A percentile compares a stretch with the other conserved stretches of the same genome.
phyloP scores from a whole-genome alignment of 2,888 invertebrate genomes.

The Masnerella sp. region DNA sequence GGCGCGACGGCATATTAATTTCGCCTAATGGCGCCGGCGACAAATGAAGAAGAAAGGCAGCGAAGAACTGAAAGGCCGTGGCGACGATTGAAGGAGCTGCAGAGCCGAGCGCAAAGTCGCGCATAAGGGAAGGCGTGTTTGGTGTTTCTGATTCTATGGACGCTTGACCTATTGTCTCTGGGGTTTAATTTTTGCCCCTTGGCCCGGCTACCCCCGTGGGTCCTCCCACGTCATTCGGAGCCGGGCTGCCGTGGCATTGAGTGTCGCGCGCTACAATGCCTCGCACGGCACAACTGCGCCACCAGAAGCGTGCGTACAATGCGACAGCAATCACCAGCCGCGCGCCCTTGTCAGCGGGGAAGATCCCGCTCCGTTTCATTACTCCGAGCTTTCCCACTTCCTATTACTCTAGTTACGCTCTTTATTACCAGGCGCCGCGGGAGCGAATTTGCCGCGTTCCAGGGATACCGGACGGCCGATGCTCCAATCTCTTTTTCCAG shows the following conservation, averaged over 20 bases:
- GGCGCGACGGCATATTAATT: too few species aligned
- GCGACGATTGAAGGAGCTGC: conserved; percentile 31
- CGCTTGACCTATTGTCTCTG: conserved; percentile 77
- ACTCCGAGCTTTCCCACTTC: conserved; percentile 39
- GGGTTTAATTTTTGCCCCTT: conserved; percentile 74
- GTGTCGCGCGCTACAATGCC: conserved; percentile 68
- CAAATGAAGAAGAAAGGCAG: conserved; percentile 36
- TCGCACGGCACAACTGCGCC: conserved; percentile 64
- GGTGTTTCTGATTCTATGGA: conserved; percentile 73
- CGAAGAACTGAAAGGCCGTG: conserved; percentile 13
- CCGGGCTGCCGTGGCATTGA: conserved; percentile 59
- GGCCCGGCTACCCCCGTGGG: conserved; percentile 60
- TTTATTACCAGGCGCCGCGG: conserved; percentile 62
- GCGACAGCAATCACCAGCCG: conserved; percentile 77
- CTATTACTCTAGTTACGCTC: conserved; percentile 59
- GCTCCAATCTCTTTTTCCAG: conserved; percentile 55
- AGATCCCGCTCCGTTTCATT: conserved; percentile 64
- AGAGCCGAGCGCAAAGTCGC: not conserved
- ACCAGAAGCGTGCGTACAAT: conserved; percentile 72
- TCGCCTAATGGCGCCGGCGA: conserved; percentile 19
- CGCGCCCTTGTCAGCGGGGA: conserved; percentile 76
- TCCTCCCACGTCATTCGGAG: conserved; percentile 69
- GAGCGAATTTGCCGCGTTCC: conserved; percentile 42
- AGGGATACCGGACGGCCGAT: conserved; percentile 30
- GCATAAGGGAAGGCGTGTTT: conserved; percentile 74